Evolutionary conservation across 2,888 invertebrate genomes (phyloP), one percentile per base, ranked within the genome.

Genomic region (Caradrina kadenii): DNA sequence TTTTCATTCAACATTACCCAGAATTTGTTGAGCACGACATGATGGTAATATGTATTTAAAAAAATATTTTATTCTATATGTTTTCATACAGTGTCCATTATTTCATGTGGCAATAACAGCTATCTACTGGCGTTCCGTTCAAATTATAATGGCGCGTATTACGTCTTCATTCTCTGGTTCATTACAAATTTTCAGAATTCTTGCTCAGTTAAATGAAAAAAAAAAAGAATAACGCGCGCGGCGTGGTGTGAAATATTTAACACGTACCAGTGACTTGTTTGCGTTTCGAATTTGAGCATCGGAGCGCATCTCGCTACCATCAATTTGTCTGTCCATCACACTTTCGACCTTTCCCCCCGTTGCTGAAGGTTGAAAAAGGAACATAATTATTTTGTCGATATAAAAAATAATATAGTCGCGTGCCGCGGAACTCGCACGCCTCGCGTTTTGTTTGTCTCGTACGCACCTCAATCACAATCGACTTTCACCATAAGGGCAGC

Each of bases 401-500:
- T 84, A 86, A 87, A 86, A 88, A 88, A 86, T 87, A 84, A 85
- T 80, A 82, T 83, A 87, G 90, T 90, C 90, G 89, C 90, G 88
- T 90, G 91, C 87, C 86, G 81, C 80, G 81, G 81, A 83, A 79
- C 83, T 80, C 72, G 83, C 80, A 83, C 83, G 83, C 79, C 84
- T 83, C 87, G 88, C 76, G 84, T 86, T 89, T 88, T 89, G 88
- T 90, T 91, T 89, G 89, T 90, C 85, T 86, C 88, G 87, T 87
- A 89, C 87, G 88, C 87, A 89, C 89, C 90, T 92, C 89, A 87
- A 90, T 91, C 90, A 91, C 90, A 91, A 91, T 90, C 90, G 86
- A 94, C 94, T 94, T 94, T 94, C 94, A 93, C 94, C 93, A 83
- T 91, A 93, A 93, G 92, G 93, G 92, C 92, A 88, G 84, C 86